Conservation (phyloP, 2,888 invertebrate species). For the Nemotelus pantherinus region DNA sequence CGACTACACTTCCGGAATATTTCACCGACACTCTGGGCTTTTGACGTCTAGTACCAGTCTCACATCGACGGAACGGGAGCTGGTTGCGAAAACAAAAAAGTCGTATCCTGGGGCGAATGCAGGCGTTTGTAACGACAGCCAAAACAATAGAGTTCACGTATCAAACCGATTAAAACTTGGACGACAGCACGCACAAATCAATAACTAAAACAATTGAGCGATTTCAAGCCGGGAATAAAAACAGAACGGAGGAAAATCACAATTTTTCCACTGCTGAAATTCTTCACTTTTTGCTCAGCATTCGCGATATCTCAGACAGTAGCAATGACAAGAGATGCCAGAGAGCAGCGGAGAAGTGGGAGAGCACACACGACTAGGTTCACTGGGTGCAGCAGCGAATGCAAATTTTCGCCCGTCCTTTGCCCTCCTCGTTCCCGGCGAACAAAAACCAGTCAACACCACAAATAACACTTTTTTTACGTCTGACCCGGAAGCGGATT, state of each 20-base stretch:
- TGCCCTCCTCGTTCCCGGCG: slow-evolving; percentile 3
- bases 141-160: background rate
- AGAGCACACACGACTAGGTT: slow-evolving; percentile 5
- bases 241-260: slow-evolving; percentile 18
- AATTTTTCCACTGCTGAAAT: background rate
- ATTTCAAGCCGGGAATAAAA: background rate
- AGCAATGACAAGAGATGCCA: background rate
- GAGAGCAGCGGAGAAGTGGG: background rate
- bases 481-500: background rate
- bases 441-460: background rate
- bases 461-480: slow-evolving; percentile 17
- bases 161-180: background rate
- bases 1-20: background rate
- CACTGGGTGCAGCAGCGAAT: slow-evolving; percentile 13
- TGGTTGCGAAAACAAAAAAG: slow-evolving; percentile 23
- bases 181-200: background rate
- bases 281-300: slow-evolving; percentile 19
- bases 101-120: background rate
- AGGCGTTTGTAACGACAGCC: background rate
- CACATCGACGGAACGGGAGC: slow-evolving; percentile 19
- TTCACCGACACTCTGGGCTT: slow-evolving; percentile 11
- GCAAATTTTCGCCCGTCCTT: slow-evolving; percentile 31
- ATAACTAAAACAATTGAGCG: background rate
- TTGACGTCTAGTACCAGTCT: background rate
- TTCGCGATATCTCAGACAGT: slow-evolving; percentile 13